A percentile compares a stretch with the other conserved stretches of the same genome.
Conservation (phyloP, 2,888 invertebrate species). For the Caenorhabditis macrosperma region DNA sequence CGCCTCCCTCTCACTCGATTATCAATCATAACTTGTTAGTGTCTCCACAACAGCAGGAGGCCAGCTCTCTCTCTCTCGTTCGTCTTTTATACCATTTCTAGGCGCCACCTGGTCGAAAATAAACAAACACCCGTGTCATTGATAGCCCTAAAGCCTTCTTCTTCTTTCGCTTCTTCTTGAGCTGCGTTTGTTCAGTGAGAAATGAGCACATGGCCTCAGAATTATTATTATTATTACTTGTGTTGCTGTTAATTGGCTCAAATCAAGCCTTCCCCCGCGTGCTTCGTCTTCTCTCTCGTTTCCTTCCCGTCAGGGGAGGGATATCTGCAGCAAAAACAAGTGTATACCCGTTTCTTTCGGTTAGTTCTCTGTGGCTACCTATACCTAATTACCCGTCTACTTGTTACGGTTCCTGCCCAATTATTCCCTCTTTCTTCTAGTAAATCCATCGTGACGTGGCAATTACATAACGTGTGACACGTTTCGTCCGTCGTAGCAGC, state of each 20-base stretch:
- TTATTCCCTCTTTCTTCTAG: neutral
- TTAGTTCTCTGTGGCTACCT: no score
- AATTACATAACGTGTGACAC: slow-evolving; percentile 21
- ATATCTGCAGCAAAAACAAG: no score
- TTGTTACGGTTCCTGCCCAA: neutral
- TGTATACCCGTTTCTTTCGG: neutral
- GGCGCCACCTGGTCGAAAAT: slow-evolving; percentile 40
- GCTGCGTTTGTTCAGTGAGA: neutral
- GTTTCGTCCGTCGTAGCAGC: neutral
- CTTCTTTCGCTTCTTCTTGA: no score
- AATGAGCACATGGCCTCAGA: slow-evolving; percentile 37
- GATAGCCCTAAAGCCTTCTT: slow-evolving; percentile 11
- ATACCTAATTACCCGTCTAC: neutral
- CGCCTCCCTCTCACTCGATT: slow-evolving; percentile 48
- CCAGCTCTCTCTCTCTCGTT: no score
- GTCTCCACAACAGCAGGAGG: slow-evolving; percentile 28
- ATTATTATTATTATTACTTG: slow-evolving; percentile 31
- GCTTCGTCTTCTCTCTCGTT: slow-evolving; percentile 7
- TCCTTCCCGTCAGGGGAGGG: neutral
- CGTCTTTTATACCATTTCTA: slow-evolving; percentile 18
- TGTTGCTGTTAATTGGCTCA: slow-evolving; percentile 46
- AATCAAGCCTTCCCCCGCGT: slow-evolving; percentile 25
- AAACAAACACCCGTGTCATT: slow-evolving; percentile 41
- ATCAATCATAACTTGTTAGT: slow-evolving; percentile 56
- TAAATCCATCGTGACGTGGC: slow-evolving; percentile 18